These are phyloP conservation scores for Octopus bimaculoides DNA, from an alignment of 1,140 invertebrate genomes.

Conservation along the genomic window DNA sequence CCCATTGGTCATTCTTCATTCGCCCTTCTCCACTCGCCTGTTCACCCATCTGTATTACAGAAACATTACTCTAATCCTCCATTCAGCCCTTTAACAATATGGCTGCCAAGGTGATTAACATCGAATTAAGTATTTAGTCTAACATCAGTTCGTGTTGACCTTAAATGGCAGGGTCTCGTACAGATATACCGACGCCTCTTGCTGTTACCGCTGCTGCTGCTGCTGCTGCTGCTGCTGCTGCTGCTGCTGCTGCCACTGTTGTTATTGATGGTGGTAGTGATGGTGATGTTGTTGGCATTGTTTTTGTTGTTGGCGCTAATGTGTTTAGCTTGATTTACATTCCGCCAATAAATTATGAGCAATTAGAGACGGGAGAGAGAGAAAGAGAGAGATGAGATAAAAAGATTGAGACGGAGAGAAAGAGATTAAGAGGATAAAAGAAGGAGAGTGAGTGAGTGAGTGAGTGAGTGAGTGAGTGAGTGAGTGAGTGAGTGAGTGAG, in stretches of 20 bases:
- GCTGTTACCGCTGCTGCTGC: not conserved
- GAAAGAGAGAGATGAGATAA: not conserved
- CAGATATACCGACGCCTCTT: not conserved
- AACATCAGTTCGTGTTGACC: not conserved
- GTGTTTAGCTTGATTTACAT: not conserved
- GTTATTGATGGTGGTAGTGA: conserved; percentile 10
- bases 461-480: not conserved
- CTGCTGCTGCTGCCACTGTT: conserved; percentile 16
- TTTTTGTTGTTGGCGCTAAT: conserved; percentile 1
- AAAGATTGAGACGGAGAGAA: not conserved
- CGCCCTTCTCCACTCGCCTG: too few species aligned
- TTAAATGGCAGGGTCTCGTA: not conserved
- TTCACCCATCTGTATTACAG: too few species aligned
- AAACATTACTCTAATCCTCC: conserved; percentile 8
- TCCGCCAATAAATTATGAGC: not conserved
- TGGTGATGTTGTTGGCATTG: too few species aligned
- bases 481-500: not conserved
- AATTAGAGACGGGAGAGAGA: not conserved
- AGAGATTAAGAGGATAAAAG: not conserved
- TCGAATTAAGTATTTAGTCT: not conserved
- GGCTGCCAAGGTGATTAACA: not conserved
- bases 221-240: conserved; percentile 13
- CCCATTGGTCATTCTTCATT: too few species aligned
- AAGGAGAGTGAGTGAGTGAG: not conserved
- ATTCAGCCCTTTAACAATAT: conserved; percentile 17